Percentiles rank a stretch among this genome's conserved stretches.
These are phyloP conservation scores for Catajapyx aquilonaris DNA, from an alignment of 1,140 invertebrate genomes.

Conservation along the genomic window DNA sequence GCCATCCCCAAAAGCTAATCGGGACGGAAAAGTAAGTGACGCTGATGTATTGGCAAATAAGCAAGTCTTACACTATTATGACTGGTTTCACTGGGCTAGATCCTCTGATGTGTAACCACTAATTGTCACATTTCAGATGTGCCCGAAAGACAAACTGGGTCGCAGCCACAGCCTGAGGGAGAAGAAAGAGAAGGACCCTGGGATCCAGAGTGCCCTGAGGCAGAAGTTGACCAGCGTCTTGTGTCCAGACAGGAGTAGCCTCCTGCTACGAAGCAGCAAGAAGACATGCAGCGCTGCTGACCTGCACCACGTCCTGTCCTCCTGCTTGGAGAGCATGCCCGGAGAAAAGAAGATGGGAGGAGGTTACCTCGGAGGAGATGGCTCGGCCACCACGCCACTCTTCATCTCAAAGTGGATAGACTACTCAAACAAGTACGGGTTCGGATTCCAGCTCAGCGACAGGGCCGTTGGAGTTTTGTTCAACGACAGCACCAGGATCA, in stretches of 20 bases:
- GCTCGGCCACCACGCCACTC: constrained; percentile 18
- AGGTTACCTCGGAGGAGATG: too few species aligned
- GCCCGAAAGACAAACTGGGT: constrained; percentile 4
- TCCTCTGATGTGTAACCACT: constrained; percentile 3
- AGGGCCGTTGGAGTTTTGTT: constrained; percentile 89
- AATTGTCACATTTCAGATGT: constrained; percentile 1
- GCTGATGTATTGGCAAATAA: too few species aligned
- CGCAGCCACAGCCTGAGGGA: constrained; percentile 9
- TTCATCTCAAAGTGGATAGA: constrained; percentile 88
- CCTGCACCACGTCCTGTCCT: constrained; percentile 13
- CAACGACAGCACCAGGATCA: constrained; percentile 81
- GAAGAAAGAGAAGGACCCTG: constrained; percentile 8
- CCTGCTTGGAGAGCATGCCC: constrained; percentile 14
- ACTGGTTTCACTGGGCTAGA: constrained; percentile 8
- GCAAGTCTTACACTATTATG: too few species aligned
- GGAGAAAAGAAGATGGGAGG: too few species aligned
- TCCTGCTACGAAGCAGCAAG: constrained; percentile 9
- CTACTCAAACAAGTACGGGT: constrained; percentile 96
- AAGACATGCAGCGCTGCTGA: constrained; percentile 13
- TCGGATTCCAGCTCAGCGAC: constrained; percentile 91
- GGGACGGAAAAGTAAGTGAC: background rate
- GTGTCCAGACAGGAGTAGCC: constrained; percentile 18
- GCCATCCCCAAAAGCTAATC: constrained; percentile 9
- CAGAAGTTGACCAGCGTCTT: constrained; percentile 21
- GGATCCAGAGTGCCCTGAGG: constrained; percentile 9